A percentile compares a stretch with the other conserved stretches of the same genome.
These are phyloP conservation scores for Phrynocephalus forsythii DNA, from an alignment of 2,797 vertebrate species.

Conservation along the genomic window DNA sequence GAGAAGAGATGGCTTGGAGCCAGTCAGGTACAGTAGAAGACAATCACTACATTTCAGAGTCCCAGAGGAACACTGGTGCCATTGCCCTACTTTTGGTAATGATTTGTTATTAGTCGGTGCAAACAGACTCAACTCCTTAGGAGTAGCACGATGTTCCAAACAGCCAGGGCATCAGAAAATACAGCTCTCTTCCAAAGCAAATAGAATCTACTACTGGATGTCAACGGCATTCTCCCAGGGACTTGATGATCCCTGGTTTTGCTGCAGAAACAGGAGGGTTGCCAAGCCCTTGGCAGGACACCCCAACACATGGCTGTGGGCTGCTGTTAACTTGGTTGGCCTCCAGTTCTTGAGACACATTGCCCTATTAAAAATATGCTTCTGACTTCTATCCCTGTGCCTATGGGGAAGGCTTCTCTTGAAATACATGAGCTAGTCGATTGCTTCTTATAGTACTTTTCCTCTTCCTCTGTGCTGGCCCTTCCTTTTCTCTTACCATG, in stretches of 20 bases:
- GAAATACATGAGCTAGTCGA: neutral
- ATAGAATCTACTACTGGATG: neutral
- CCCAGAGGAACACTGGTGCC: neutral
- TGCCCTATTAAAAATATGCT: neutral
- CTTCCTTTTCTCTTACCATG: neutral
- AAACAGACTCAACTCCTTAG: constrained; percentile 7
- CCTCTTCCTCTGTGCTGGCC: neutral
- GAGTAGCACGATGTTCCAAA: neutral
- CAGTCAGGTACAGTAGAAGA: neutral
- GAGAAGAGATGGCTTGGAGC: neutral
- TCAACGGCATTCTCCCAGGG: neutral
- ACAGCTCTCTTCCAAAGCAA: neutral
- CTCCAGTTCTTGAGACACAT: neutral
- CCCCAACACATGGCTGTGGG: neutral
- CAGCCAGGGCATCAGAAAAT: neutral
- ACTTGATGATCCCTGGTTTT: neutral
- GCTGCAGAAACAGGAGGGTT: neutral
- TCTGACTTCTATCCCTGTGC: neutral
- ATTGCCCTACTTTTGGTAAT: constrained; percentile 16
- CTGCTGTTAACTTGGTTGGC: neutral
- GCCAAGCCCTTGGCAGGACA: constrained; percentile 8
- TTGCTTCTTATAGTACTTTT: neutral
- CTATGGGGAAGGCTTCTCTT: neutral
- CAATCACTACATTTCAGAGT: neutral
- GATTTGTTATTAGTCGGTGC: neutral